These are phyloP conservation scores for Procambarus virginalis DNA, from an alignment of 1,140 invertebrate species.

Conservation along the genomic window DNA sequence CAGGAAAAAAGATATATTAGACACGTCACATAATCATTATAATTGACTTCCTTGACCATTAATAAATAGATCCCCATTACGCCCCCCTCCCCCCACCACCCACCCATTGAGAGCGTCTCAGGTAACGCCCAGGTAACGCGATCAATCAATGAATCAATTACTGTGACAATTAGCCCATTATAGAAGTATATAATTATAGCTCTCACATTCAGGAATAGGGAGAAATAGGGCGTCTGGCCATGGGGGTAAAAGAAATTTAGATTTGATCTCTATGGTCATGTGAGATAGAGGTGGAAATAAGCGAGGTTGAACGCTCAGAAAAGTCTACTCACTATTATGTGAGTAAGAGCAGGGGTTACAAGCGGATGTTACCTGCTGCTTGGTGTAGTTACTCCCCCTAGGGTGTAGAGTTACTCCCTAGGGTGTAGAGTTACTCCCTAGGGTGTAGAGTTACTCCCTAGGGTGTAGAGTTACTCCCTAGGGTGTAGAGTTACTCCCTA, in stretches of 20 bases:
- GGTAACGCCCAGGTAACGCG: not conserved
- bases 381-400: not conserved
- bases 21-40: too few species aligned
- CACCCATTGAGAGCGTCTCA: not conserved
- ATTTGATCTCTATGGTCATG: not conserved
- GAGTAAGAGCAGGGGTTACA: not conserved
- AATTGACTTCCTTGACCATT: too few species aligned
- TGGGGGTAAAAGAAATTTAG: not conserved
- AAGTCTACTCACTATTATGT: not conserved
- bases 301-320: not conserved
- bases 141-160: slow-evolving; percentile 8
- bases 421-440: too few species aligned
- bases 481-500: too few species aligned
- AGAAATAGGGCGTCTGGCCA: not conserved
- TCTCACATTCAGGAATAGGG: not conserved
- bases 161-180: slow-evolving; percentile 18
- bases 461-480: too few species aligned
- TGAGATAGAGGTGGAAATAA: not conserved
- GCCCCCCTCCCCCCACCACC: too few species aligned
- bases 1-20: too few species aligned
- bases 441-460: too few species aligned
- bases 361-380: not conserved
- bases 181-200: not conserved
- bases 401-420: too few species aligned
- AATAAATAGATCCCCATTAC: too few species aligned